These are phyloP conservation scores for Lasioglossum vierecki DNA, from an alignment of 2,888 invertebrate species.

Conservation along the genomic window DNA sequence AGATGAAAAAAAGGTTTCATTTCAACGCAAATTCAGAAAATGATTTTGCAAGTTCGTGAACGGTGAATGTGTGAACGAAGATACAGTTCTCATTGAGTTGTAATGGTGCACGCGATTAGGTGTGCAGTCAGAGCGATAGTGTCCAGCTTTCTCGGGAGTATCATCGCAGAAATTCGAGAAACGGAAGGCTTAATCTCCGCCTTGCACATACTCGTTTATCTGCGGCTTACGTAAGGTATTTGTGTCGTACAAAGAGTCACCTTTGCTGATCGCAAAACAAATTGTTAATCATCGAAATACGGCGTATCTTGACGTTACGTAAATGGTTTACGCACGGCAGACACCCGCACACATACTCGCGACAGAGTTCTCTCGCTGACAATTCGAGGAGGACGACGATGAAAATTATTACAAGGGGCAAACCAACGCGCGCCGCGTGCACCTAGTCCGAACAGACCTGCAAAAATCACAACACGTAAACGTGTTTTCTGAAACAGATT, in stretches of 20 bases:
- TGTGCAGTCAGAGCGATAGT: background rate
- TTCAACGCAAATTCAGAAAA: background rate
- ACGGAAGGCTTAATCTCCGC: constrained; percentile 72
- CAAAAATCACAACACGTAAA: constrained; percentile 32
- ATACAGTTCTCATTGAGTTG: background rate
- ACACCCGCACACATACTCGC: constrained; percentile 52
- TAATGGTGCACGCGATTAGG: background rate
- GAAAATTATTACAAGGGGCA: constrained; percentile 48
- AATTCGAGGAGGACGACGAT: constrained; percentile 34
- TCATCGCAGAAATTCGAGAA: constrained; percentile 68
- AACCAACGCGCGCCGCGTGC: no score
- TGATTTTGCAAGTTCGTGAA: background rate
- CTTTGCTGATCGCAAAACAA: constrained; percentile 83
- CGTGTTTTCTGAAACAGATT: no score
- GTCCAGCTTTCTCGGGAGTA: background rate
- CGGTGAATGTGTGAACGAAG: background rate
- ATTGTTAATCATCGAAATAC: constrained; percentile 83
- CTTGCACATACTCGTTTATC: constrained; percentile 80
- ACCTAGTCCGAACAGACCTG: background rate
- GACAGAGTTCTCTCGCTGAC: constrained; percentile 36
- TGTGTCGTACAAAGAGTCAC: constrained; percentile 82
- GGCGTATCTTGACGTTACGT: constrained; percentile 81
- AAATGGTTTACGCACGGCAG: constrained; percentile 74
- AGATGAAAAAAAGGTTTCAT: background rate
- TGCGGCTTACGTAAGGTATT: constrained; percentile 82